Evolutionary conservation across 2,113 vertebrate genomes (phyloP).

Genomic region (Cyprinus carpio): DNA sequence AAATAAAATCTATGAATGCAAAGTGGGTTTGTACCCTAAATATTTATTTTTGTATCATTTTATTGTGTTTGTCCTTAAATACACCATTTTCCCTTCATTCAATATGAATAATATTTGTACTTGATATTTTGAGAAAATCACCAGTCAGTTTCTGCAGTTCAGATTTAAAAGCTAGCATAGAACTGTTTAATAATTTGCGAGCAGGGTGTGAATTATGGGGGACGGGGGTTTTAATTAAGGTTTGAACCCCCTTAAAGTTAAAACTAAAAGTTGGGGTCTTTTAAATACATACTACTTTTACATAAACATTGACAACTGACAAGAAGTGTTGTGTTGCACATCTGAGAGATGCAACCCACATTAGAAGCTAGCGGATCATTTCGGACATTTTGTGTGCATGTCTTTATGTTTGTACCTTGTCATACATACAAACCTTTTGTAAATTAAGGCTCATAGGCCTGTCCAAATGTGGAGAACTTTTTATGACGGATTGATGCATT

Average conservation of each 20-base stretch:
- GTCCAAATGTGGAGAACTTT: neutral
- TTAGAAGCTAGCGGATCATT: no score
- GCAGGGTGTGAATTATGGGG: neutral
- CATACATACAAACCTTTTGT: neutral
- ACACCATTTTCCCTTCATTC: neutral
- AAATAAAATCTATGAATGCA: constrained; percentile 54
- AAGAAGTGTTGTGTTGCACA: neutral
- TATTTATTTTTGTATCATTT: neutral
- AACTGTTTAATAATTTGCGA: neutral
- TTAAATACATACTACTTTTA: neutral
- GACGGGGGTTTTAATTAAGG: neutral
- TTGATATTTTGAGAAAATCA: neutral
- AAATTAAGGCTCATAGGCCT: neutral
- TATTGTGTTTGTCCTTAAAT: constrained; percentile 3
- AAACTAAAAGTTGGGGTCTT: neutral
- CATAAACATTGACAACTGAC: neutral
- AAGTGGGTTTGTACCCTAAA: constrained; percentile 20
- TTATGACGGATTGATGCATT: no score
- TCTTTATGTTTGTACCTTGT: neutral
- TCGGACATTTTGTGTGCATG: neutral
- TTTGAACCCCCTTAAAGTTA: neutral
- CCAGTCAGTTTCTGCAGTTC: neutral
- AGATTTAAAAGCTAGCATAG: neutral
- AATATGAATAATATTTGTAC: neutral
- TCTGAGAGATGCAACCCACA: neutral